Conservation (phyloP, 2,797 vertebrate species). For the Hybognathus amarus region DNA sequence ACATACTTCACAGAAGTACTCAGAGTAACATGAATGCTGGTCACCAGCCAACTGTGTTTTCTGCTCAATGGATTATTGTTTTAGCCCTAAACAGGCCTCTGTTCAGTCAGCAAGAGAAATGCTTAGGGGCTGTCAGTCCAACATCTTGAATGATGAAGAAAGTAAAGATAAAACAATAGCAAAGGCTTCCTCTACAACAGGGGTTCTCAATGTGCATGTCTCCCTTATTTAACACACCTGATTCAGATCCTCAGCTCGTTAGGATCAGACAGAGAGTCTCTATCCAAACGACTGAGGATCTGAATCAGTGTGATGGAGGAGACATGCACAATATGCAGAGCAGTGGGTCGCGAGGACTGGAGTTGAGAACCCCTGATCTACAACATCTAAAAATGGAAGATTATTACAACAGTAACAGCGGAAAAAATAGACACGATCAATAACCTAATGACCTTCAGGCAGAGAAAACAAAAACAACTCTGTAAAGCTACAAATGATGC, state of each 20-base stretch:
- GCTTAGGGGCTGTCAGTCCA: slow-evolving; percentile 50
- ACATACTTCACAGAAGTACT: slow-evolving; percentile 65
- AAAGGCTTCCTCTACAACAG: background rate
- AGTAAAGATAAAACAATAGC: slow-evolving; percentile 28
- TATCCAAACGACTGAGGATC: too few relatives aligned
- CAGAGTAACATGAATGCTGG: slow-evolving; percentile 72
- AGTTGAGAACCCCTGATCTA: too few relatives aligned
- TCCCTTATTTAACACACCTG: too few relatives aligned
- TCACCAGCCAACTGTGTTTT: slow-evolving; percentile 62
- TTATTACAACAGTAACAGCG: background rate
- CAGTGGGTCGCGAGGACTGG: too few relatives aligned
- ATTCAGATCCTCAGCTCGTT: too few relatives aligned
- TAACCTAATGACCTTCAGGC: background rate
- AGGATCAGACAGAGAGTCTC: too few relatives aligned
- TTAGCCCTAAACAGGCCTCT: slow-evolving; percentile 56
- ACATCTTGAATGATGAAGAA: slow-evolving; percentile 29
- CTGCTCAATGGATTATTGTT: slow-evolving; percentile 76
- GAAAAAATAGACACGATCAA: slow-evolving; percentile 8
- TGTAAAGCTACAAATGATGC: background rate
- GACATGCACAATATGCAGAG: too few relatives aligned
- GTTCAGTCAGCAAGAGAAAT: slow-evolving; percentile 41
- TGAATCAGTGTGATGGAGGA: too few relatives aligned
- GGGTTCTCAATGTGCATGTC: too few relatives aligned
- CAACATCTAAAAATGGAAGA: slow-evolving; percentile 10
- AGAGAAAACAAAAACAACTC: too few relatives aligned